Conservation (phyloP, 2,888 invertebrate genomes). For the Lucinisca nassula region DNA sequence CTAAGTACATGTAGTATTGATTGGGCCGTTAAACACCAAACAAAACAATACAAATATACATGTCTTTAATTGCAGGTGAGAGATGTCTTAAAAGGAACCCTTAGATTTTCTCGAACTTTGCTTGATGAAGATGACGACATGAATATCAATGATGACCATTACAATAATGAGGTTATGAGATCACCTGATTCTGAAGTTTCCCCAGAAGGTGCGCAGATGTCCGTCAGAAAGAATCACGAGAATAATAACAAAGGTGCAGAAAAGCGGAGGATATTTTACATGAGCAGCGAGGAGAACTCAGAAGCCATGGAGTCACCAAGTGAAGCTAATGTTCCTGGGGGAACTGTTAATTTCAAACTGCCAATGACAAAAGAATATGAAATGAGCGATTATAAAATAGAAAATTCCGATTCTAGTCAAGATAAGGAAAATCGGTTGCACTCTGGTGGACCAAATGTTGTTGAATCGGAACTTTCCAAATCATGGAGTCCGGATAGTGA, state of each 20-base stretch:
- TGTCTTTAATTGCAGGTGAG: slow-evolving; percentile 86
- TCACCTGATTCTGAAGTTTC: slow-evolving; percentile 47
- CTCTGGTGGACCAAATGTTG: slow-evolving; percentile 53
- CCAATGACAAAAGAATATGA: slow-evolving; percentile 49
- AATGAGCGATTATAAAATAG: slow-evolving; percentile 54
- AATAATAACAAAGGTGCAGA: slow-evolving; percentile 28
- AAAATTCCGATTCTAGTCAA: background rate
- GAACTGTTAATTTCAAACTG: slow-evolving; percentile 33
- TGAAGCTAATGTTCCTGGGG: slow-evolving; percentile 37
- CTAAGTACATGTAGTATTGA: too few relatives aligned
- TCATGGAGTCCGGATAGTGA: slow-evolving; percentile 57
- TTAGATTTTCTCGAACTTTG: slow-evolving; percentile 82
- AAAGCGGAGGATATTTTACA: slow-evolving; percentile 77
- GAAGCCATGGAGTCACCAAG: slow-evolving; percentile 77
- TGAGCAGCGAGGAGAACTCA: slow-evolving; percentile 83
- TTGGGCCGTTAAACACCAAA: too few relatives aligned
- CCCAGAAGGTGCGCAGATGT: slow-evolving; percentile 46
- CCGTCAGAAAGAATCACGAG: slow-evolving; percentile 8
- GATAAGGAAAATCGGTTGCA: background rate
- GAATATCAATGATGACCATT: slow-evolving; percentile 80
- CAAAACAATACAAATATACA: too few relatives aligned
- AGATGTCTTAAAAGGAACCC: slow-evolving; percentile 86
- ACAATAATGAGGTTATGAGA: slow-evolving; percentile 71
- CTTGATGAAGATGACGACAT: slow-evolving; percentile 82
- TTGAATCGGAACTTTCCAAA: slow-evolving; percentile 60